Evolutionary conservation across 2,797 vertebrate species (phyloP).

Genomic region (Betta splendens): DNA sequence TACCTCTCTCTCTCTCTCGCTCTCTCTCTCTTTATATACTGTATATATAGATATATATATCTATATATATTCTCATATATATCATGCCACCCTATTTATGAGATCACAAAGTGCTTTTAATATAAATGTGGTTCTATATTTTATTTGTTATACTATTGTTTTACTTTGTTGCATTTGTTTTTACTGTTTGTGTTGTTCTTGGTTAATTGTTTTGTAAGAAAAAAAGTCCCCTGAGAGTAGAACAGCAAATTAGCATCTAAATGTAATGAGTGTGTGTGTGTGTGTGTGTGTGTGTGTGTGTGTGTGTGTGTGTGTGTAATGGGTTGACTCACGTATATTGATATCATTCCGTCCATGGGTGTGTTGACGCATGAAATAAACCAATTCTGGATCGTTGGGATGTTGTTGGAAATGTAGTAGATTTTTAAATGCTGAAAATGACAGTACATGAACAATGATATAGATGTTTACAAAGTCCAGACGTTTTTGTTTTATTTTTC

Average conservation of each 20-base stretch:
- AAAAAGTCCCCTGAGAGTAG: slow-evolving; percentile 27
- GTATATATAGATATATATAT: slow-evolving; percentile 28
- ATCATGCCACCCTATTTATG: slow-evolving; percentile 37
- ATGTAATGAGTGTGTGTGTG: slow-evolving; percentile 26
- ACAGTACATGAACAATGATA: slow-evolving; percentile 60
- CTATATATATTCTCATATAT: slow-evolving; percentile 10
- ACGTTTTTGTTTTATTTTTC: slow-evolving; percentile 56
- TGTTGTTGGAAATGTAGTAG: slow-evolving; percentile 70
- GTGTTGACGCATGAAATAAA: slow-evolving; percentile 71
- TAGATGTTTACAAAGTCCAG: slow-evolving; percentile 73
- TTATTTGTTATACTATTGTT: slow-evolving; percentile 32
- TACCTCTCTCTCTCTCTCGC: not conserved
- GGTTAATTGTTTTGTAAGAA: slow-evolving; percentile 29
- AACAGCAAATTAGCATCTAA: slow-evolving; percentile 24
- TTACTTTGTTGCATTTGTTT: slow-evolving; percentile 26
- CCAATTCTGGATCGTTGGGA: slow-evolving; percentile 68
- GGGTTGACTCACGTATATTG: slow-evolving; percentile 29
- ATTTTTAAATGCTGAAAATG: slow-evolving; percentile 68
- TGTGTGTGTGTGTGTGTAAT: not conserved
- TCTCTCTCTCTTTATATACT: slow-evolving; percentile 22
- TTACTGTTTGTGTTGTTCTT: slow-evolving; percentile 43
- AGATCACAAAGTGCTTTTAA: slow-evolving; percentile 75
- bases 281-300: not conserved
- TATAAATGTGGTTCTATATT: slow-evolving; percentile 32
- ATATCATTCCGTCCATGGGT: slow-evolving; percentile 47